Evolutionary conservation across 2,797 vertebrate species (phyloP).

Genomic region (Muscicapa striata): DNA sequence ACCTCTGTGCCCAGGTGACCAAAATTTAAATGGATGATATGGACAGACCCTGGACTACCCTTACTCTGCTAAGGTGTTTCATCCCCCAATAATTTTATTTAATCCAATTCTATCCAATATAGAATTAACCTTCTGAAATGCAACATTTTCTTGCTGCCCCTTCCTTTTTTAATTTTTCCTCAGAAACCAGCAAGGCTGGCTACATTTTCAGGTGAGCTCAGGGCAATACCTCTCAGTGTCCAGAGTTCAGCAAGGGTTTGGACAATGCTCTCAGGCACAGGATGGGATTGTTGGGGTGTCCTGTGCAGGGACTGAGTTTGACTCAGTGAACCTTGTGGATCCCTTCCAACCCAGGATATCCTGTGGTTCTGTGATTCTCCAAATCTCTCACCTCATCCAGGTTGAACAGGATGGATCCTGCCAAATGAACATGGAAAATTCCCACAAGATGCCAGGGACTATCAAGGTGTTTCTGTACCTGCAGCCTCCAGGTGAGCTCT

Average conservation of each 20-base stretch:
- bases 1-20: background rate
- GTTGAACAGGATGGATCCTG: background rate
- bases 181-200: background rate
- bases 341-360: background rate
- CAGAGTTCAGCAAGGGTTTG: background rate
- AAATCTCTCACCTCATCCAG: background rate
- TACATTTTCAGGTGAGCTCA: background rate
- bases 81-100: background rate
- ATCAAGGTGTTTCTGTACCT: background rate
- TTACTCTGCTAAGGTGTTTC: background rate
- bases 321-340: background rate
- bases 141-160: background rate
- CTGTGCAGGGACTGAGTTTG: background rate
- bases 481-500: background rate
- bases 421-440: background rate
- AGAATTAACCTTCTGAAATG: background rate
- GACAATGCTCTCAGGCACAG: background rate
- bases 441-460: background rate
- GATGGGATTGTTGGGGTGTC: background rate
- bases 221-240: background rate
- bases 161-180: background rate
- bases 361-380: background rate
- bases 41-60: background rate
- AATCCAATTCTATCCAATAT: too few species aligned
- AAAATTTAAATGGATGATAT: background rate